Conservation (phyloP, 2,113 vertebrate genomes). For the Notiomystis cincta region DNA sequence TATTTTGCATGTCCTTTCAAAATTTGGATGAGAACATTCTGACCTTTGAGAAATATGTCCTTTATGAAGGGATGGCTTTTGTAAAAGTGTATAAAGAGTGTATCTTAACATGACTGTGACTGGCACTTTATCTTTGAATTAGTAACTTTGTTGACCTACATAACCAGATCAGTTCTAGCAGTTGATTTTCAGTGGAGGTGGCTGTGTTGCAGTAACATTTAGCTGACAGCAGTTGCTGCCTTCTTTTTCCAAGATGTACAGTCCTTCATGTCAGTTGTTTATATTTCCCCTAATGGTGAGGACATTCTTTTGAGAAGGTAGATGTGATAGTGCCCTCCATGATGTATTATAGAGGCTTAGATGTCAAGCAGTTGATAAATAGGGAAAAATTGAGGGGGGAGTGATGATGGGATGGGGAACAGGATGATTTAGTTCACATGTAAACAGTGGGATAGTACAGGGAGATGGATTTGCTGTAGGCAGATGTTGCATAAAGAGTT, state of each 20-base stretch:
- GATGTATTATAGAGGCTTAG: neutral
- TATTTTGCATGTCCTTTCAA: neutral
- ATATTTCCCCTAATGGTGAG: neutral
- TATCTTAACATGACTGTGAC: neutral
- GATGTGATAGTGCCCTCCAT: neutral
- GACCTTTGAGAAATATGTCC: neutral
- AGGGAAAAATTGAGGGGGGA: neutral
- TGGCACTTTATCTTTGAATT: neutral
- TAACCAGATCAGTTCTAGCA: neutral
- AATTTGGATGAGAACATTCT: neutral
- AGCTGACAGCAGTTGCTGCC: neutral
- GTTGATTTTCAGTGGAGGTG: neutral
- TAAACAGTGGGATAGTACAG: neutral
- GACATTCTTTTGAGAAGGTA: neutral
- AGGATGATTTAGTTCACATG: neutral
- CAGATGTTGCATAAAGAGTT: neutral
- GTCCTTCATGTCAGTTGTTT: neutral
- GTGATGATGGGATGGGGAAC: neutral
- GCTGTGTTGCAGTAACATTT: neutral
- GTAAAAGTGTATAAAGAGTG: neutral
- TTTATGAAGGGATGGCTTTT: neutral
- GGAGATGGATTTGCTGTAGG: neutral
- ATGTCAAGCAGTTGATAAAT: neutral
- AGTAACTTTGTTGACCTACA: neutral
- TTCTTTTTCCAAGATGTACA: neutral